Evolutionary conservation across 2,113 vertebrate species (phyloP).

Genomic region (Prietella phreatophila): DNA sequence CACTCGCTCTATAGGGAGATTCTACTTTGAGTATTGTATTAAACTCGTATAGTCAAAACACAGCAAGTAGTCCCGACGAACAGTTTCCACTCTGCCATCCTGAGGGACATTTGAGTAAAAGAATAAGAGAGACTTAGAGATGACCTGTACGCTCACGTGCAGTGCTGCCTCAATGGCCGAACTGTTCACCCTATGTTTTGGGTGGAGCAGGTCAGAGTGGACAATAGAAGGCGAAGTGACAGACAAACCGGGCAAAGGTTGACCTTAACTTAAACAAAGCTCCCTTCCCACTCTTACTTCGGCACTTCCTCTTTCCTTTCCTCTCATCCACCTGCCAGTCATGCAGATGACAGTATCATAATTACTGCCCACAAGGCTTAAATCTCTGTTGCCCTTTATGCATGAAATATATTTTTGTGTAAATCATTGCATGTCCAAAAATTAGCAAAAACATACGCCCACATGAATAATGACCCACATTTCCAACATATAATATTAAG

Average conservation of each 20-base stretch:
- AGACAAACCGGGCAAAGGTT: slow-evolving; percentile 12
- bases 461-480: not conserved
- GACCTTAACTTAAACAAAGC: slow-evolving; percentile 31
- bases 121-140: slow-evolving; percentile 26
- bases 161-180: slow-evolving; percentile 43
- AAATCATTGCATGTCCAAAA: not conserved
- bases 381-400: not conserved
- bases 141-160: slow-evolving; percentile 33
- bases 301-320: slow-evolving; percentile 43
- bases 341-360: not conserved
- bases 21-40: not conserved
- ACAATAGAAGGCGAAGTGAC: slow-evolving; percentile 53
- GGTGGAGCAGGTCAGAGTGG: slow-evolving; percentile 54
- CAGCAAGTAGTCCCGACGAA: not conserved
- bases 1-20: not conserved
- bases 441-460: not conserved
- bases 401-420: not conserved
- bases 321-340: slow-evolving; percentile 31
- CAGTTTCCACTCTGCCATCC: slow-evolving; percentile 1
- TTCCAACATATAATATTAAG: not conserved
- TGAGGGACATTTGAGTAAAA: not conserved
- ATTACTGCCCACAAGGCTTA: not conserved
- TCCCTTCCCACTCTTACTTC: not conserved
- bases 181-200: slow-evolving; percentile 54
- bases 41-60: slow-evolving; percentile 1